A percentile compares a stretch with the other conserved stretches of the same genome.
These are phyloP conservation scores for Leptinotarsa tumamoca DNA, from an alignment of 2,888 invertebrate genomes.

Conservation along the genomic window DNA sequence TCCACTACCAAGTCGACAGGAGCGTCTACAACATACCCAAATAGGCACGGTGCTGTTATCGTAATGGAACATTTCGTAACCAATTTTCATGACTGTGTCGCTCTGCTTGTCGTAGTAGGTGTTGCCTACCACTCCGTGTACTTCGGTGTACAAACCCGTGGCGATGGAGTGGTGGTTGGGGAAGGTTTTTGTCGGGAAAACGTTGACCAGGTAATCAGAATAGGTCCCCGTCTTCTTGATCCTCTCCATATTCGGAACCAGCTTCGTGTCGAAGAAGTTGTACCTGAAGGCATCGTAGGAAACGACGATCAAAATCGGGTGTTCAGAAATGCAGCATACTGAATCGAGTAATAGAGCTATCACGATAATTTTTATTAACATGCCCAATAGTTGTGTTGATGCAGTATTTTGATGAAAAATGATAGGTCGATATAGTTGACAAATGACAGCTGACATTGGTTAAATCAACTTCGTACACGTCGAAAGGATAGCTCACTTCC, in stretches of 20 bases:
- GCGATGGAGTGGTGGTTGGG: conserved; percentile 81
- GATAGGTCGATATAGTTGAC: neutral
- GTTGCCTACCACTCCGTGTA: conserved; percentile 78
- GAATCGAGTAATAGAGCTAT: conserved; percentile 46
- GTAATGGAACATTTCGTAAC: conserved; percentile 70
- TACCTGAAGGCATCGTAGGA: conserved; percentile 80
- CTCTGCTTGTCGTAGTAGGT: conserved; percentile 69
- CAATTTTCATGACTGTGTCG: conserved; percentile 57
- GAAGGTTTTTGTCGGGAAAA: conserved; percentile 79
- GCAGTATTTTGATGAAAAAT: neutral
- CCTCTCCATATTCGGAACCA: conserved; percentile 71
- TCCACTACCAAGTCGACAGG: conserved; percentile 7
- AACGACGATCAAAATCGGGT: conserved; percentile 72
- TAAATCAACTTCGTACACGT: too few relatives aligned
- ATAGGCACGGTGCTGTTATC: conserved; percentile 70
- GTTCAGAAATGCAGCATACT: conserved; percentile 58
- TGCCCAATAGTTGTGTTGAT: conserved; percentile 29
- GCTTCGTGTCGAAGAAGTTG: conserved; percentile 72
- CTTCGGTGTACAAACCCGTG: conserved; percentile 77
- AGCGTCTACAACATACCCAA: conserved; percentile 67
- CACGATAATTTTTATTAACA: conserved; percentile 50
- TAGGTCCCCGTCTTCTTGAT: conserved; percentile 71
- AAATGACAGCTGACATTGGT: neutral
- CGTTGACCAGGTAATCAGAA: conserved; percentile 72
- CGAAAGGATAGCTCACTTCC: too few relatives aligned